Conservation (phyloP, 2,888 invertebrate genomes). For the Tetranychus piercei region DNA sequence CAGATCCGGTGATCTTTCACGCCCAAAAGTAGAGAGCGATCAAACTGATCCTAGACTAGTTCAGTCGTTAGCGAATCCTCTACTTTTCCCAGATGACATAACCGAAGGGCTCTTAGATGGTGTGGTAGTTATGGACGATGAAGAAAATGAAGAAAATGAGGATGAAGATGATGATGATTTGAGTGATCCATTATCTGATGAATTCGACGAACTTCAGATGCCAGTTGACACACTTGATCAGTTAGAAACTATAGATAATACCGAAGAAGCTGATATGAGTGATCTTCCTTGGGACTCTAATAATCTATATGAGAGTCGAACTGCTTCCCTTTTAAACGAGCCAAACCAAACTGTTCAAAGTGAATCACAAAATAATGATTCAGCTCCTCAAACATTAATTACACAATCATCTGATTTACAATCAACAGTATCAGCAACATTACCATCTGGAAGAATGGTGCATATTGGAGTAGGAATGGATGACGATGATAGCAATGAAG, state of each 20-base stretch:
- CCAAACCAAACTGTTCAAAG: neutral
- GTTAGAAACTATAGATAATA: neutral
- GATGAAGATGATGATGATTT: slow-evolving; percentile 9
- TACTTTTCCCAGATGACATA: neutral
- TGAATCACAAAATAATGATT: neutral
- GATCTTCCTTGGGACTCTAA: slow-evolving; percentile 8
- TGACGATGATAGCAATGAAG: neutral
- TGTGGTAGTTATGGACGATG: neutral
- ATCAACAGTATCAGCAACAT: neutral
- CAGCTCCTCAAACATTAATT: neutral
- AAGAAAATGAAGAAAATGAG: slow-evolving; percentile 1
- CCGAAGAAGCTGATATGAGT: neutral
- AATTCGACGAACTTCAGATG: neutral
- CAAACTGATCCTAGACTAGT: too few relatives aligned
- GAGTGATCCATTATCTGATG: neutral
- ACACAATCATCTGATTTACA: neutral
- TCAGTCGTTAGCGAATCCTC: neutral
- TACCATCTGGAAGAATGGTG: neutral
- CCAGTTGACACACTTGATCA: neutral
- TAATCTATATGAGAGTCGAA: neutral
- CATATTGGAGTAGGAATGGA: neutral
- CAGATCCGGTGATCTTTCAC: neutral
- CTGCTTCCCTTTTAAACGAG: neutral
- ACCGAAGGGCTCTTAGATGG: neutral
- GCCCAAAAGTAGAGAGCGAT: neutral